Evolutionary conservation across 2,888 invertebrate genomes (phyloP).

Genomic region (Latheticus oryzae): DNA sequence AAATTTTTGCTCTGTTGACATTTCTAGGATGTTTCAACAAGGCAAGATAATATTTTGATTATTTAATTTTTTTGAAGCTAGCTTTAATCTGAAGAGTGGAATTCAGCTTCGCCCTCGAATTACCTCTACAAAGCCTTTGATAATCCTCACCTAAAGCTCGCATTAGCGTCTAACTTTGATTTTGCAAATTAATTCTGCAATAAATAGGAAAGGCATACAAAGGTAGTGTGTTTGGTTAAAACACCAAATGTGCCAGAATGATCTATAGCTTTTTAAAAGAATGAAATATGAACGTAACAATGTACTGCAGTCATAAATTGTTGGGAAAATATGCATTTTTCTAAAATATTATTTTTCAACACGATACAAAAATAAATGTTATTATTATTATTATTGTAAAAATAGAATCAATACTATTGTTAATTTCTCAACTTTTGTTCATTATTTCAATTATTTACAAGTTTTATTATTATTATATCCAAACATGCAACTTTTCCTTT

Average conservation of each 20-base stretch:
- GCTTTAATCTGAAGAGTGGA: conserved; percentile 13
- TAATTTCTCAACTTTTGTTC: no score
- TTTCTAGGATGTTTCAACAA: no score
- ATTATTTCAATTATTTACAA: no score
- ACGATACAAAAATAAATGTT: no score
- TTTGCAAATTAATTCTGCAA: conserved; percentile 23
- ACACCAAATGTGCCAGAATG: conserved; percentile 26
- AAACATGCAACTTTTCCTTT: no score
- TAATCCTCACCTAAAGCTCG: conserved; percentile 8
- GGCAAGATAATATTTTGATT: no score
- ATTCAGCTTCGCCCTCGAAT: conserved; percentile 5
- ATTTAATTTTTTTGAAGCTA: no score
- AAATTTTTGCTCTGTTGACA: no score
- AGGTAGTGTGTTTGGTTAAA: conserved; percentile 2
- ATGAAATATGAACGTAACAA: conserved; percentile 26
- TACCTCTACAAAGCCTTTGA: conserved; percentile 14
- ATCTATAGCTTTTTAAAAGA: conserved; percentile 29
- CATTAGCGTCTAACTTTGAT: conserved; percentile 19
- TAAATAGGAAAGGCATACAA: conserved; percentile 17
- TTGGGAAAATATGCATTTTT: conserved; percentile 20
- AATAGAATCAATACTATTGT: no score
- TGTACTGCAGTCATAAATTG: conserved; percentile 18
- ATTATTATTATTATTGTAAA: no score
- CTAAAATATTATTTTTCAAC: no score
- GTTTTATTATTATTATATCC: no score